Evolutionary conservation across 2,888 invertebrate species (phyloP), one percentile per base, ranked within the genome.

Genomic region (Tryphoninae sp.): DNA sequence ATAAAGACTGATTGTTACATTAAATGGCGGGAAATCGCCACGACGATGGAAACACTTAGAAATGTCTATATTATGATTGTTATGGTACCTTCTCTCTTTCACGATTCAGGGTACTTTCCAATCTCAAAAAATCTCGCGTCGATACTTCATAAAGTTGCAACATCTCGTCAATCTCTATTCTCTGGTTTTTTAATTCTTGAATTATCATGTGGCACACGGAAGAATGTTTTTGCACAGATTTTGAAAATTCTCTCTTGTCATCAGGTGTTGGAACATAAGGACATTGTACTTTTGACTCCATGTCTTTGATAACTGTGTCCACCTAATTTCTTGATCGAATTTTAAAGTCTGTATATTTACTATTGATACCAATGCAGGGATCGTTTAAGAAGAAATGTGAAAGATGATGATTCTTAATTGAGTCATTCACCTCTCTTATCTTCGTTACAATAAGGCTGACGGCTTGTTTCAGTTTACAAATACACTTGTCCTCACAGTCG

Each of bases 141-240:
- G 65, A 79, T 1, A 9, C 61, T 23, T 80, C 53, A 22, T 73
- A 84, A 19, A 76, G 49, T 74, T 74, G 8, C n/a, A 82, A 13
- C 80, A 84, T 81, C 22, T 81, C 80, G 49, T 84, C 61, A 16
- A 84, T 84, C 42, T 84, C 82, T 8, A 8, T 13, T 71, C 82
- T 76, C 42, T 84, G 82, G n/a, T 72, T 73, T 26, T 81, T 84
- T 6, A 84, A 61, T 45, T 84, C 78, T 51, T 77, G 26, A 40
- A 82, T 82, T 76, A 84, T 77, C 16, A 58, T 40, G 55, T 65
- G 76, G 49, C 80, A 78, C 2, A 78, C 80, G 11, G 64, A 49
- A 23, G 74, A 82, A 73, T 80, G 72, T 64, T 79, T 82, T 65
- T 69, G 58, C n/a, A 82, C 76, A 16, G 82, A 82, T 58, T 67